Conservation (phyloP, 1,140 invertebrate genomes). For the Dolichoris vasculosae region DNA sequence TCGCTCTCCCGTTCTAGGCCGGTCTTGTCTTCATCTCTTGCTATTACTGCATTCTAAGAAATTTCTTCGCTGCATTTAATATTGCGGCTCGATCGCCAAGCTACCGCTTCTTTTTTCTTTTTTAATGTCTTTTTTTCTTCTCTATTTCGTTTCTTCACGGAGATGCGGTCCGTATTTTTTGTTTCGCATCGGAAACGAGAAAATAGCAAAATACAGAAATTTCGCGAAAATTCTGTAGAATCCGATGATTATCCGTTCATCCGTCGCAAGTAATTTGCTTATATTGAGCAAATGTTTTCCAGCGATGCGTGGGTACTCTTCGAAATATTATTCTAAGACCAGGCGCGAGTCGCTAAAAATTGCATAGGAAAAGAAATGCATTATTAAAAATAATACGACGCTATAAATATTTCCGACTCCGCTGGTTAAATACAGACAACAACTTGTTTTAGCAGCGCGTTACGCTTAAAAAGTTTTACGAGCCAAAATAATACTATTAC, state of each 20-base stretch:
- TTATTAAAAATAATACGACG: neutral
- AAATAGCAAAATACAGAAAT: neutral
- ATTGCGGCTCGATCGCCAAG: neutral
- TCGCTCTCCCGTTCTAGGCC: neutral
- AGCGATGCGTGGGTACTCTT: neutral
- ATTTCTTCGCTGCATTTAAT: constrained; percentile 4
- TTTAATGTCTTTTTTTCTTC: neutral
- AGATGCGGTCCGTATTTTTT: neutral
- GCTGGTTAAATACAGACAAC: neutral
- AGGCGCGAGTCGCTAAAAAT: no score
- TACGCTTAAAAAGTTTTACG: no score
- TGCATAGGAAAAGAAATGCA: neutral
- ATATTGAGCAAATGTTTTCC: neutral
- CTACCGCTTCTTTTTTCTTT: neutral
- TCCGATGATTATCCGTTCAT: neutral
- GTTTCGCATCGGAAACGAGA: neutral
- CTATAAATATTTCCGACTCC: neutral
- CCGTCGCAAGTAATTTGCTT: neutral
- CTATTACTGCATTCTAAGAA: neutral
- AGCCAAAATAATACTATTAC: neutral
- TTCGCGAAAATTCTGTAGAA: neutral
- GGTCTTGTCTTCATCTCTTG: neutral
- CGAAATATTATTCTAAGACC: neutral
- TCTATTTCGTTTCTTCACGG: neutral
- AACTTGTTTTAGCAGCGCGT: neutral